Conservation (phyloP, 1,140 invertebrate genomes). For the Scaptomyza graminum region DNA sequence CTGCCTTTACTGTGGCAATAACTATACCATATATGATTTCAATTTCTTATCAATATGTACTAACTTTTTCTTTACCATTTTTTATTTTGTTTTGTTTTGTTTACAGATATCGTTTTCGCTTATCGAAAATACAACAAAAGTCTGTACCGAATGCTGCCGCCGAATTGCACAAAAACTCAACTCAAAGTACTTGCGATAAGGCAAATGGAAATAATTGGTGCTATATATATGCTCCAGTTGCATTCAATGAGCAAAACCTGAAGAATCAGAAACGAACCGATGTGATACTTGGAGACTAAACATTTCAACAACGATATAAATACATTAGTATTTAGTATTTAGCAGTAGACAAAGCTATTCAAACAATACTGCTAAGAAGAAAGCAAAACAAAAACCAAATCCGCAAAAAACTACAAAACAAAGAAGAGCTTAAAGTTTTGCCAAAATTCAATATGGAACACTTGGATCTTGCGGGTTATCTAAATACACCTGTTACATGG, state of each 20-base stretch:
- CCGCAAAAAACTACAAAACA: not conserved
- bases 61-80: slow-evolving; percentile 24
- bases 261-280: slow-evolving; percentile 59
- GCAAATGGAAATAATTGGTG: slow-evolving; percentile 49
- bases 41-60: slow-evolving; percentile 47
- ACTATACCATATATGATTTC: slow-evolving; percentile 4
- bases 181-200: slow-evolving; percentile 43
- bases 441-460: slow-evolving; percentile 70
- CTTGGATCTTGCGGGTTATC: slow-evolving; percentile 75
- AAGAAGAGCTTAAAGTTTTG: slow-evolving; percentile 45
- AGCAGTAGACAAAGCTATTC: too few relatives aligned
- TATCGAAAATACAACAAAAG: slow-evolving; percentile 73
- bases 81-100: slow-evolving; percentile 8
- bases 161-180: slow-evolving; percentile 53
- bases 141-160: slow-evolving; percentile 68
- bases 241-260: slow-evolving; percentile 55
- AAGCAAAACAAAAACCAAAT: slow-evolving; percentile 4
- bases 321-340: slow-evolving; percentile 33
- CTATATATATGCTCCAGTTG: slow-evolving; percentile 39
- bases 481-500: slow-evolving; percentile 63
- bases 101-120: slow-evolving; percentile 75
- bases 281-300: slow-evolving; percentile 65
- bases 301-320: slow-evolving; percentile 59
- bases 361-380: not conserved
- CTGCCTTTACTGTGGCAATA: not conserved